A percentile compares a stretch with the other conserved stretches of the same genome.
phyloP scores from a whole-genome alignment of 37 sponge, comb jelly and placozoan species.

The Mnemiopsis leidyi region DNA sequence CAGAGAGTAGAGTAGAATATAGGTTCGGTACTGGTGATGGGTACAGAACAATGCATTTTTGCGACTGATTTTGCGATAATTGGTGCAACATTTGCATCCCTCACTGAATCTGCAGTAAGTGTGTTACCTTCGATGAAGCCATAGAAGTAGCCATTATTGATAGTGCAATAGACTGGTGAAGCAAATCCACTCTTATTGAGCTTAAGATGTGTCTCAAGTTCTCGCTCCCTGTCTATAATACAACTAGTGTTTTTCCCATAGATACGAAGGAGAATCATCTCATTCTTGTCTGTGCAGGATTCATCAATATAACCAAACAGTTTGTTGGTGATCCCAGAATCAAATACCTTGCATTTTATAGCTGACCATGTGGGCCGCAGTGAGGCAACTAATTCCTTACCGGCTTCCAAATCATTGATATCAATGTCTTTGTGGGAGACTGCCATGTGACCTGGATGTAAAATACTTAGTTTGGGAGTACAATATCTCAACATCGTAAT shows the following conservation, averaged over 20 bases:
- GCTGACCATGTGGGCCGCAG: slow-evolving; percentile 5
- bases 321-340: slow-evolving; percentile 66
- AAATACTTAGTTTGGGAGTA: neutral
- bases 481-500: too few species aligned
- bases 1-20: neutral
- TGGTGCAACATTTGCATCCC: slow-evolving; percentile 64
- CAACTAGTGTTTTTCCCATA: slow-evolving; percentile 62
- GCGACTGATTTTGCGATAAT: slow-evolving; percentile 71
- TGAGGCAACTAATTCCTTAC: neutral
- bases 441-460: neutral
- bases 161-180: slow-evolving; percentile 34
- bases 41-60: slow-evolving; percentile 68
- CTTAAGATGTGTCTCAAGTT: slow-evolving; percentile 40
- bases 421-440: slow-evolving; percentile 3
- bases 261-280: slow-evolving; percentile 56
- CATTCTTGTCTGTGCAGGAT: neutral
- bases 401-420: neutral
- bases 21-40: neutral
- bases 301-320: slow-evolving; percentile 66
- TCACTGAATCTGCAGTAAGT: slow-evolving; percentile 65
- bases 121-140: slow-evolving; percentile 64
- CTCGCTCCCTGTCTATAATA: slow-evolving; percentile 65
- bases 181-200: slow-evolving; percentile 32
- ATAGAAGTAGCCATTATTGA: slow-evolving; percentile 65
- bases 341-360: slow-evolving; percentile 41